Percentiles rank a stretch among this genome's conserved stretches.
phyloP scores from a whole-genome alignment of 2,888 invertebrate genomes.

The Tiliacea citrago region DNA sequence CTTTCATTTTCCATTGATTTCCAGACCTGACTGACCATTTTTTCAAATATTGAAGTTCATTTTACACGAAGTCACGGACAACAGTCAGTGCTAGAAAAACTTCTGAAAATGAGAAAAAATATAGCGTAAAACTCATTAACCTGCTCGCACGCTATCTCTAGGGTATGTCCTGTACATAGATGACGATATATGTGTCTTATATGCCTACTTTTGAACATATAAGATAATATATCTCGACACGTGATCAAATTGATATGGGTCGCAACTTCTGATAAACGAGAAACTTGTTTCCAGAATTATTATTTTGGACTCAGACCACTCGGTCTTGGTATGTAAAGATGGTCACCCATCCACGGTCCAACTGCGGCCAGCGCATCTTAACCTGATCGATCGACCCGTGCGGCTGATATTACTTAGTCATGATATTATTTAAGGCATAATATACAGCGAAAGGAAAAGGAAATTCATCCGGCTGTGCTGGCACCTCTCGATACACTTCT shows the following conservation, averaged over 20 bases:
- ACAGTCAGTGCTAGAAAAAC: background rate
- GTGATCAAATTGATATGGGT: slow-evolving; percentile 32
- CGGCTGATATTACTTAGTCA: no score
- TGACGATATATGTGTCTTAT: background rate
- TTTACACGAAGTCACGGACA: background rate
- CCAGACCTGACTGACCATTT: no score
- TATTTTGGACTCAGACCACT: background rate
- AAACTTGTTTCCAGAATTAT: slow-evolving; percentile 23
- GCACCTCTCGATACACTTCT: no score
- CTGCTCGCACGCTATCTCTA: slow-evolving; percentile 20
- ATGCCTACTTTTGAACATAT: background rate
- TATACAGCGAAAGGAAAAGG: no score
- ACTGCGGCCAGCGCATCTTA: no score
- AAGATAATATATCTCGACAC: background rate
- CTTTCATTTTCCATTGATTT: background rate
- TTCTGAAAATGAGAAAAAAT: background rate
- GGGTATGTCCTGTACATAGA: background rate
- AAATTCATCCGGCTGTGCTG: no score
- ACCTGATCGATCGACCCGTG: no score
- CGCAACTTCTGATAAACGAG: slow-evolving; percentile 17
- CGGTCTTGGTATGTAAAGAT: no score
- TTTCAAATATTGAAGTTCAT: background rate
- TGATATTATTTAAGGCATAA: no score
- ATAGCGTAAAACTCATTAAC: slow-evolving; percentile 24
- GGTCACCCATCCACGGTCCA: no score